These are phyloP conservation scores for Augochlorella aurata DNA, from an alignment of 2,888 invertebrate species.

Conservation along the genomic window DNA sequence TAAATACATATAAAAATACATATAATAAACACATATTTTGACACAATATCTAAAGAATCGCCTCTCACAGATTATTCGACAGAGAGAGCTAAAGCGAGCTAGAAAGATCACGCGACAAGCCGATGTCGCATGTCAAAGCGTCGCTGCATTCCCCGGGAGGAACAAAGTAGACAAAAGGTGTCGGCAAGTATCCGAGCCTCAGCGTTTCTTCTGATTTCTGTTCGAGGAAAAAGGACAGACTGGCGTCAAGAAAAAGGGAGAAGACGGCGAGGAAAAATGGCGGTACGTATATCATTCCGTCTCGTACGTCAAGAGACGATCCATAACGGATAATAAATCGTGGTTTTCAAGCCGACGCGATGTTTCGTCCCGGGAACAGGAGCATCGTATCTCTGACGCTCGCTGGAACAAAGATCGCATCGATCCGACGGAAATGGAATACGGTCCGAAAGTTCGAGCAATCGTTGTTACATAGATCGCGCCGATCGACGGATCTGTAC, in stretches of 20 bases:
- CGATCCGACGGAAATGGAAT: conserved; percentile 1
- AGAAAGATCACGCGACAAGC: not conserved
- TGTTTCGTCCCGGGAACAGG: conserved; percentile 29
- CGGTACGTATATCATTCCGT: conserved; percentile 17
- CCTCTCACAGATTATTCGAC: no score
- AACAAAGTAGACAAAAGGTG: not conserved
- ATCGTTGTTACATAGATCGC: no score
- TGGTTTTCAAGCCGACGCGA: conserved; percentile 11
- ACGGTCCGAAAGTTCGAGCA: not conserved
- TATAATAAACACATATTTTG: no score
- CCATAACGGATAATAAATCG: conserved; percentile 34
- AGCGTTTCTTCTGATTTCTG: not conserved
- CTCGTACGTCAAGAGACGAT: not conserved
- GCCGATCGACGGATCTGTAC: not conserved
- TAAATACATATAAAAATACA: no score
- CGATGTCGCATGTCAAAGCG: no score
- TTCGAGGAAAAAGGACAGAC: no score
- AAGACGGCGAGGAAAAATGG: not conserved
- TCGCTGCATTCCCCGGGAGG: not conserved
- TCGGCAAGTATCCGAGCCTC: not conserved
- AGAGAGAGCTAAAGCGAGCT: no score
- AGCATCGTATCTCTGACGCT: not conserved
- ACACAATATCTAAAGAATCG: no score
- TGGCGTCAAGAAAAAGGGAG: not conserved
- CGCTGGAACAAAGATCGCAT: conserved; percentile 6